phyloP scores from a whole-genome alignment of 2,888 invertebrate species.

The Callimorpha dominula region DNA sequence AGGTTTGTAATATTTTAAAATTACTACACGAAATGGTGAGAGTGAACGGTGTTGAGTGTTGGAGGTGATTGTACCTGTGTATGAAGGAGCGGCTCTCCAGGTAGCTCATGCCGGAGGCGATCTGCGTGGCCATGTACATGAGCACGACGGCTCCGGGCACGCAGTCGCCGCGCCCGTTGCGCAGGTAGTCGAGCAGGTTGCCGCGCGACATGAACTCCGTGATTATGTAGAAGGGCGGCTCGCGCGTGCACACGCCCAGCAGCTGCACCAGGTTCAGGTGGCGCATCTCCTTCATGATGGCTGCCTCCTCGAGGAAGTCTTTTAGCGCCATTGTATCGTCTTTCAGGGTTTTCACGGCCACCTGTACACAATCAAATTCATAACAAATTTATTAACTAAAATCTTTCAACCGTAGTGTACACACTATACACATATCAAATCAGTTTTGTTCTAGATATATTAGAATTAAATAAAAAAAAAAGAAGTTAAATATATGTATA shows the following conservation, averaged over 20 bases:
- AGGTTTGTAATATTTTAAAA: too few species aligned
- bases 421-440: not conserved
- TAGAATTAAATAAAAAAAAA: not conserved
- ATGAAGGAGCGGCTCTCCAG: constrained; percentile 98
- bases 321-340: constrained; percentile 99
- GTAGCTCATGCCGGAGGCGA: constrained; percentile 99
- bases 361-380: constrained; percentile 56
- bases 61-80: constrained; percentile 87
- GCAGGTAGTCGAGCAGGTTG: constrained; percentile 97
- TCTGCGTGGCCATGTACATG: constrained; percentile 99
- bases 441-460: not conserved
- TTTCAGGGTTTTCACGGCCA: constrained; percentile 99
- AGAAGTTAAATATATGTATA: too few species aligned
- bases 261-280: constrained; percentile 99
- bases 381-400: not conserved
- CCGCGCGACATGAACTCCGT: constrained; percentile 99
- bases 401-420: too few species aligned
- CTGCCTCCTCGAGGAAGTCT: constrained; percentile 99
- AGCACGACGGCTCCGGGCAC: constrained; percentile 97
- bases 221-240: constrained; percentile 99
- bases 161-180: constrained; percentile 94
- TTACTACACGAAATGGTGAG: too few species aligned
- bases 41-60: too few species aligned
- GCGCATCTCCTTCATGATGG: constrained; percentile 99
- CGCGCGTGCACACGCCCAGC: constrained; percentile 98